Percentiles rank a stretch among this genome's conserved stretches.
Evolutionary conservation across 2,113 vertebrate species (phyloP).

Genomic region (Anhinga rufa): DNA sequence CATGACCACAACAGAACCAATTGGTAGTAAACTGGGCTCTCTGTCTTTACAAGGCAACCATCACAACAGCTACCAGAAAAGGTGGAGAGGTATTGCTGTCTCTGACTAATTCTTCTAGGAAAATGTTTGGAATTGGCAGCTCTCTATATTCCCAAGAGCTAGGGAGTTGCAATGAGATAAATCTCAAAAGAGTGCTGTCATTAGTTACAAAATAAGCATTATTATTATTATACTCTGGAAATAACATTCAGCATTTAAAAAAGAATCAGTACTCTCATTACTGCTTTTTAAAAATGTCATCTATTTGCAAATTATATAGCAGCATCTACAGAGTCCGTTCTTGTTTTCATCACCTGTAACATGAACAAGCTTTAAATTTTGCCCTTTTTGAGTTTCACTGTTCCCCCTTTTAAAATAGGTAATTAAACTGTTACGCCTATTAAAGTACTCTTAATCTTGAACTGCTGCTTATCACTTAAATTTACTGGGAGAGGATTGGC

Average conservation of each 20-base stretch:
- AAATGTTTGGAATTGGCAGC: background rate
- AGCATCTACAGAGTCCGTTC: background rate
- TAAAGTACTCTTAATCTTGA: background rate
- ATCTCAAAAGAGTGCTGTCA: background rate
- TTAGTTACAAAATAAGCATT: constrained; percentile 8
- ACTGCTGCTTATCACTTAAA: background rate
- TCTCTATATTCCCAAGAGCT: background rate
- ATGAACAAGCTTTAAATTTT: constrained; percentile 3
- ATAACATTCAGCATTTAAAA: background rate
- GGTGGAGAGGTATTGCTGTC: background rate
- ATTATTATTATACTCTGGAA: background rate
- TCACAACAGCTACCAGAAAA: background rate
- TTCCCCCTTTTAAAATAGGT: constrained; percentile 11
- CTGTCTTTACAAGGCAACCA: background rate
- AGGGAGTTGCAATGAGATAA: background rate
- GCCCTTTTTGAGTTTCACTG: constrained; percentile 12
- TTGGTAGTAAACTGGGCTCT: background rate
- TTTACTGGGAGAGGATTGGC: background rate
- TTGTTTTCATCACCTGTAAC: constrained; percentile 16
- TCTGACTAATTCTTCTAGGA: constrained; percentile 4
- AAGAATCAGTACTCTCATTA: constrained; percentile 3
- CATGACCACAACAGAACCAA: background rate
- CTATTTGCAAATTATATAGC: constrained; percentile 37
- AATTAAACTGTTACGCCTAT: constrained; percentile 24
- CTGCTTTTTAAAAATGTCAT: constrained; percentile 2